Conservation (phyloP, 2,888 invertebrate species). For the Drosophila phalerata region DNA sequence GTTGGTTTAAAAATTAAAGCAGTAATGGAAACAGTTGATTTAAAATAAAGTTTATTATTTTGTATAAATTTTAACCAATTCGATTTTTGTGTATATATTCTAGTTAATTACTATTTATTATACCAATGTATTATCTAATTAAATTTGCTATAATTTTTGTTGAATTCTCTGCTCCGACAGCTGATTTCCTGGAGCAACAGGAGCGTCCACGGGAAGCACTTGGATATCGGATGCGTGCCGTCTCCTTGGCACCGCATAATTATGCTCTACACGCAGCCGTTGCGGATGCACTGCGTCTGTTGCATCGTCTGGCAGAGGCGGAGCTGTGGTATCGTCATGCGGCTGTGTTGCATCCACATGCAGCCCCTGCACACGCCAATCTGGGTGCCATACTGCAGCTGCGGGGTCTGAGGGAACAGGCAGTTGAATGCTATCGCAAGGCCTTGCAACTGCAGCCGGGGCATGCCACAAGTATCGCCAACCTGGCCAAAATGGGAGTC, state of each 20-base stretch:
- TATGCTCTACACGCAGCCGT: constrained; percentile 94
- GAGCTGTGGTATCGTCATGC: constrained; percentile 93
- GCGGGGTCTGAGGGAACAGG: constrained; percentile 94
- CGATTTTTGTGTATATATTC: too few relatives aligned
- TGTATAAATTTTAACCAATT: too few relatives aligned
- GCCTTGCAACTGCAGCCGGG: constrained; percentile 94
- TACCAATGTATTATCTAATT: too few relatives aligned
- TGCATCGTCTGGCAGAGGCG: constrained; percentile 91
- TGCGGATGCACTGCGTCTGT: constrained; percentile 93
- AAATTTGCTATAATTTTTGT: neutral
- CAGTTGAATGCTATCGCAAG: constrained; percentile 93
- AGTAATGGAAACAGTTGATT: too few relatives aligned
- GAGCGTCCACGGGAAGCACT: constrained; percentile 93
- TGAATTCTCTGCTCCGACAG: constrained; percentile 83
- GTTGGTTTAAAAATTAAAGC: too few relatives aligned
- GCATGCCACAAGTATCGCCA: constrained; percentile 94
- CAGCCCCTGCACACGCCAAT: constrained; percentile 95
- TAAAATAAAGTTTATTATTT: too few relatives aligned
- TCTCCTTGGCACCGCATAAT: constrained; percentile 91
- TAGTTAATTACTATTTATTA: too few relatives aligned
- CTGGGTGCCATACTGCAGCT: constrained; percentile 97
- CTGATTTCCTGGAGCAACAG: constrained; percentile 93
- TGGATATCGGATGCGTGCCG: constrained; percentile 91
- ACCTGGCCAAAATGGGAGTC: constrained; percentile 90
- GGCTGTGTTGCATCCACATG: constrained; percentile 87